Evolutionary conservation across 2,113 vertebrate species (phyloP).

Genomic region (Cyanoramphus novaezelandiae): DNA sequence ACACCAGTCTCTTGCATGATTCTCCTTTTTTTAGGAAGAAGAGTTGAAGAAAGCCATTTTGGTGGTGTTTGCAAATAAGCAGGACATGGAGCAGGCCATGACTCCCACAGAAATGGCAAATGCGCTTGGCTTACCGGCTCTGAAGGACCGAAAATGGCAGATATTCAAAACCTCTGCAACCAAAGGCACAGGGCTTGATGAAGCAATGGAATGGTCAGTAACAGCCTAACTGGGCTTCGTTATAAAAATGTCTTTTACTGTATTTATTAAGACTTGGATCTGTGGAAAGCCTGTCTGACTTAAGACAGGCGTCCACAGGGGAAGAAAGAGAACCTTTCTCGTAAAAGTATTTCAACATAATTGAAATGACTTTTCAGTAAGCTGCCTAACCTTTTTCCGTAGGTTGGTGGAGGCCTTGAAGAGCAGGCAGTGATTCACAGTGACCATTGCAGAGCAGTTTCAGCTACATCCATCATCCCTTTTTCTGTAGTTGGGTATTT

Average conservation of each 20-base stretch:
- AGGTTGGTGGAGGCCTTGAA: conserved; percentile 97
- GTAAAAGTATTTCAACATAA: not conserved
- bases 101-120: conserved; percentile 96
- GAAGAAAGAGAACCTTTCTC: not conserved
- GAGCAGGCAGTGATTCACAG: conserved; percentile 86
- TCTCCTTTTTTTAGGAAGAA: conserved; percentile 83
- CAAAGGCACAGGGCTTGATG: conserved; percentile 93
- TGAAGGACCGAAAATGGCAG: conserved; percentile 98
- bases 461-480: not conserved
- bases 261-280: not conserved
- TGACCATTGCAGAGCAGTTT: not conserved
- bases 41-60: conserved; percentile 97
- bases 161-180: conserved; percentile 98
- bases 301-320: not conserved
- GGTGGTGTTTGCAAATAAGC: conserved; percentile 98
- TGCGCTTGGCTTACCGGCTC: conserved; percentile 87
- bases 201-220: conserved; percentile 95
- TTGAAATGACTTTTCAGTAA: not conserved
- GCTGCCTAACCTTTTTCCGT: not conserved
- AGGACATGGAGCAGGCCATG: conserved; percentile 99
- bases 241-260: not conserved
- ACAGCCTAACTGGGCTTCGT: not conserved
- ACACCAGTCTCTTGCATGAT: not conserved
- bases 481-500: conserved; percentile 37
- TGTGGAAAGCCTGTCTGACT: not conserved